phyloP scores from a whole-genome alignment of 2,113 vertebrate species.

The Fukomys damarensis region DNA sequence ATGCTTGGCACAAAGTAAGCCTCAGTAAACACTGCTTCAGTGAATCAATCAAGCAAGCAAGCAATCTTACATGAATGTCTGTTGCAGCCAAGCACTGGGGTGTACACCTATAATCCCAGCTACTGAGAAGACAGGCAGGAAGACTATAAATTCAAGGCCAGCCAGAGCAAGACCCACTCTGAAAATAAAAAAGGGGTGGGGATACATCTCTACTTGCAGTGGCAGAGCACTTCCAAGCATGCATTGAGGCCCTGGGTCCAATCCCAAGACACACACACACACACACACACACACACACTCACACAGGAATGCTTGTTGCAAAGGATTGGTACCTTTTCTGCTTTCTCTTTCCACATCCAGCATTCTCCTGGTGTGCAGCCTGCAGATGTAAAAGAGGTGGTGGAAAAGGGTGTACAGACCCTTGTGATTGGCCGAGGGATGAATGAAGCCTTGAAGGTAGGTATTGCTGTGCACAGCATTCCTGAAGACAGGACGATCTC shows the following conservation, averaged over 20 bases:
- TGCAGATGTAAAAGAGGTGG: conserved; percentile 95
- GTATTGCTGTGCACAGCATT: neutral
- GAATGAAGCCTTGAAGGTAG: conserved; percentile 96
- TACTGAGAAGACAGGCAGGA: neutral
- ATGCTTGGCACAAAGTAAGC: neutral
- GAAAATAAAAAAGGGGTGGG: neutral
- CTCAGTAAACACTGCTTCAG: conserved; percentile 29
- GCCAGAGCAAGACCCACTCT: neutral
- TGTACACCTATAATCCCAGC: neutral
- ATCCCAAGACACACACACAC: neutral
- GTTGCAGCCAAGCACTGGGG: neutral
- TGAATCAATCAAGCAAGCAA: neutral
- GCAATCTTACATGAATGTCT: neutral
- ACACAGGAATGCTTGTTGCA: neutral
- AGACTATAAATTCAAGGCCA: neutral
- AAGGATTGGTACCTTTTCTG: conserved; percentile 20
- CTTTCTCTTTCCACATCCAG: conserved; percentile 83
- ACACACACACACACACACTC: neutral
- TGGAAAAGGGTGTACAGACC: conserved; percentile 89
- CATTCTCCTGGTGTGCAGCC: conserved; percentile 96
- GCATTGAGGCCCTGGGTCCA: neutral
- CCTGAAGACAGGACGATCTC: neutral
- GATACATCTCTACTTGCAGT: neutral
- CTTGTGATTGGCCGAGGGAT: conserved; percentile 96
- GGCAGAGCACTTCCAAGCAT: neutral